Base-by-base conservation (phyloP, 2,888 invertebrate genomes). In the Tetragonula carbonaria region DNA sequence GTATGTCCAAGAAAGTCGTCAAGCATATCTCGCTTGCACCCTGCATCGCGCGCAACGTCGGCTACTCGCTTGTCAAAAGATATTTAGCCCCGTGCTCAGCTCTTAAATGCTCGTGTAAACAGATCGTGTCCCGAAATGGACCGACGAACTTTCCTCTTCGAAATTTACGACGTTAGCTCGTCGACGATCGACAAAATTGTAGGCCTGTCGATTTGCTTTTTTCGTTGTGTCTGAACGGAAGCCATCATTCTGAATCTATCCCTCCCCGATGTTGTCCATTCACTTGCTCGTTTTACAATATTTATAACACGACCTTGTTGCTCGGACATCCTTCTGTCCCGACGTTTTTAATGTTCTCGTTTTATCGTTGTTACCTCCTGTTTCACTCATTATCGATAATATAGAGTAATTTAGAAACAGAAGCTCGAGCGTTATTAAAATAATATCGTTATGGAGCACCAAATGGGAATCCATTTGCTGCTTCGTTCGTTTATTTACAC, bases 51-150 rank as follows among this genome's bases (percentile, higher is more conserved):
- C n/a, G 75, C 68, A 74, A 70, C 67, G 8, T 45, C 66, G 77
- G 66, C 75, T 70, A 55, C 78, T 82, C 81, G 77, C 53, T 70
- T 75, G 87, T 85, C 82, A 78, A 79, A 76, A 82, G 85, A 86
- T 86, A 89, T 84, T 90, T 87, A 82, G 76, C 55, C 68, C 57
- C 59, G 50, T 80, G 73, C 73, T 81, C 78, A 62, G 59, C 55
- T 79, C 80, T 80, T 85, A 84, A 90, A 82, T 72, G 72, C 63
- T 68, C 78, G 74, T 80, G 87, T 87, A 84, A 89, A 90, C 87
- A 85, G 82, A 85, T 85, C 84, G 78, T 79, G 68, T 78, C 78
- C 68, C 74, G 62, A 85, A 73, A 85, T 38, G 55, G 70, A 80
- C 79, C 67, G 86, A 88, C 66, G 68, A 70, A 65, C 67, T 70